Percentiles rank a stretch among this genome's conserved stretches.
These are phyloP conservation scores for Trinorchestia longiramus DNA, from an alignment of 1,140 invertebrate species.

Conservation along the genomic window DNA sequence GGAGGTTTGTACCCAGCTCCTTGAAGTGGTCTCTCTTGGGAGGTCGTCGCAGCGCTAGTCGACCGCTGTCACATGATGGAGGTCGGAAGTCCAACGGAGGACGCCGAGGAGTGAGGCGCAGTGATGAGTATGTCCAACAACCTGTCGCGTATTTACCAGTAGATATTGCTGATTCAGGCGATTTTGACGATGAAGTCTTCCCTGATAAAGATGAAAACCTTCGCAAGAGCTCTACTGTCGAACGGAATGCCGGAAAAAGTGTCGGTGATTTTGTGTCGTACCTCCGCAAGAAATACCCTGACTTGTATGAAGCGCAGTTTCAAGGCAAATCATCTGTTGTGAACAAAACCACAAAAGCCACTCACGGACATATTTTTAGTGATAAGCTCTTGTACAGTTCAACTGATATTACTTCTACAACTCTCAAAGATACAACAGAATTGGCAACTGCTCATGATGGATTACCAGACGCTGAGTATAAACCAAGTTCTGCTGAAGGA, in stretches of 20 bases:
- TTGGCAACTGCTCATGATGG: not conserved
- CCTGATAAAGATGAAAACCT: not conserved
- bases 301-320: conserved; percentile 30
- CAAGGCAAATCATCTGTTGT: not conserved
- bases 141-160: not conserved
- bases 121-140: conserved; percentile 21
- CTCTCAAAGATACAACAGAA: not conserved
- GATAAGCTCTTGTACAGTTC: not conserved
- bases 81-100: not conserved
- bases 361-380: not conserved
- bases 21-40: conserved; percentile 52
- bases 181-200: not conserved
- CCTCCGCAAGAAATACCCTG: conserved; percentile 17
- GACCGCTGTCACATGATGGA: not conserved
- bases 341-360: not conserved
- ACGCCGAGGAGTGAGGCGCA: conserved; percentile 18
- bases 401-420: not conserved
- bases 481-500: not conserved
- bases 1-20: conserved; percentile 33
- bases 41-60: not conserved
- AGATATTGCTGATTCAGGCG: not conserved
- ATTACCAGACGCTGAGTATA: not conserved
- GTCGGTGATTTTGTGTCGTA: conserved; percentile 29
- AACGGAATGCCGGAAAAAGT: not conserved
- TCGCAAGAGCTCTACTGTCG: not conserved